A percentile compares a stretch with the other conserved stretches of the same genome.
phyloP scores from a whole-genome alignment of 2,113 vertebrate genomes.

The Saguinus imperator region DNA sequence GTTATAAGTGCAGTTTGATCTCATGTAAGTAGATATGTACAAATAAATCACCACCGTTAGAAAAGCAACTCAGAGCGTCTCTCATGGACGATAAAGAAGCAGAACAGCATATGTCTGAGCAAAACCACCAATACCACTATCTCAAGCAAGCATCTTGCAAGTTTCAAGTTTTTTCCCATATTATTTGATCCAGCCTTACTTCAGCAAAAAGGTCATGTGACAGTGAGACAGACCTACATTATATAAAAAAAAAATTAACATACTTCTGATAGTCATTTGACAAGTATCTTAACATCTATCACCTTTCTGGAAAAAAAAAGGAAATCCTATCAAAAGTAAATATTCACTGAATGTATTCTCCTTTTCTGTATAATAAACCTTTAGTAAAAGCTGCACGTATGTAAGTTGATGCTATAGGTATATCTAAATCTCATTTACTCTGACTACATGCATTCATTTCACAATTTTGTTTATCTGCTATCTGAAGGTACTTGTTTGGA shows the following conservation, averaged over 20 bases:
- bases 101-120: not conserved
- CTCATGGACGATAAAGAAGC: not conserved
- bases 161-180: not conserved
- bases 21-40: not conserved
- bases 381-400: not conserved
- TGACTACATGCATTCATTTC: not conserved
- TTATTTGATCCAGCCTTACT: conserved; percentile 11
- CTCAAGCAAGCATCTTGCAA: not conserved
- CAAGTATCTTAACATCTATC: conserved; percentile 6
- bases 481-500: conserved; percentile 81
- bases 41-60: not conserved
- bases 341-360: conserved; percentile 25
- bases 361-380: conserved; percentile 46
- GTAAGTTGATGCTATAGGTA: not conserved
- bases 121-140: not conserved
- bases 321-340: conserved; percentile 29
- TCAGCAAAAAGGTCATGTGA: conserved; percentile 17
- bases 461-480: conserved; percentile 57
- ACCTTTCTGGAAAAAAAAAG: not conserved
- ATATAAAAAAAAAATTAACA: not conserved
- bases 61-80: not conserved
- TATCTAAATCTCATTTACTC: conserved; percentile 37
- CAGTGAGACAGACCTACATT: not conserved
- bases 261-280: not conserved
- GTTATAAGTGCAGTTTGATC: not conserved